Evolutionary conservation across 2,888 invertebrate genomes (phyloP).

Genomic region (Nematopogon swammerdamellus): DNA sequence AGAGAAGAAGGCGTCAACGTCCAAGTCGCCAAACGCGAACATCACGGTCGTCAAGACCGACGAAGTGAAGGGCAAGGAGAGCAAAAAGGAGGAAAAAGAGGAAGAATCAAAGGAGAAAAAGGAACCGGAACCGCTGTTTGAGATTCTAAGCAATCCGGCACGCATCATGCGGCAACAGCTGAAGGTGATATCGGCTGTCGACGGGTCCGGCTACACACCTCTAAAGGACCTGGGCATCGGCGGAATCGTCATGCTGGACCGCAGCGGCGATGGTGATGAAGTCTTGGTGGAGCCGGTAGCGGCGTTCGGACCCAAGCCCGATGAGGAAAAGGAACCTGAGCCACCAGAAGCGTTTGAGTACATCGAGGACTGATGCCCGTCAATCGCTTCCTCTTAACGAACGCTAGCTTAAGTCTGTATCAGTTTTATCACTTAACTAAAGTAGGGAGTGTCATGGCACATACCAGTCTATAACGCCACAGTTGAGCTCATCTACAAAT

Average conservation of each 20-base stretch:
- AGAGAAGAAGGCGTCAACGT: conserved; percentile 41
- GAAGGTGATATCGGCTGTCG: conserved; percentile 73
- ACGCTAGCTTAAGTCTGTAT: no score
- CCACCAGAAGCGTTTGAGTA: conserved; percentile 98
- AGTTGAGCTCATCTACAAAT: no score
- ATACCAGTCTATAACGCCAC: no score
- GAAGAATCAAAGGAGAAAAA: conserved; percentile 56
- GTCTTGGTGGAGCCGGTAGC: conserved; percentile 90
- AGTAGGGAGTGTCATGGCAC: no score
- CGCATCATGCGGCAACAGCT: conserved; percentile 91
- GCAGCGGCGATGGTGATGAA: conserved; percentile 77
- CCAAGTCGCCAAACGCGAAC: conserved; percentile 46
- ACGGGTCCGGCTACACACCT: conserved; percentile 77
- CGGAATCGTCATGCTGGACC: conserved; percentile 93
- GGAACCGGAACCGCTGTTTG: conserved; percentile 91
- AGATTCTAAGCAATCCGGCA: conserved; percentile 92
- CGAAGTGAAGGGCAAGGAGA: conserved; percentile 23
- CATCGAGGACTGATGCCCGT: conserved; percentile 67
- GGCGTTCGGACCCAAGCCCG: conserved; percentile 85
- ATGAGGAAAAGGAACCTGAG: conserved; percentile 95
- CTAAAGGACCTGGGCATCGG: conserved; percentile 93
- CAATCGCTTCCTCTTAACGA: background rate
- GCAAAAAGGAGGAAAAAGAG: conserved; percentile 45
- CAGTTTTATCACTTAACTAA: no score
- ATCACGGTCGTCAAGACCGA: conserved; percentile 50